Evolutionary conservation across 1,140 invertebrate genomes (phyloP).

Genomic region (Trichomalopsis sarcophagae): DNA sequence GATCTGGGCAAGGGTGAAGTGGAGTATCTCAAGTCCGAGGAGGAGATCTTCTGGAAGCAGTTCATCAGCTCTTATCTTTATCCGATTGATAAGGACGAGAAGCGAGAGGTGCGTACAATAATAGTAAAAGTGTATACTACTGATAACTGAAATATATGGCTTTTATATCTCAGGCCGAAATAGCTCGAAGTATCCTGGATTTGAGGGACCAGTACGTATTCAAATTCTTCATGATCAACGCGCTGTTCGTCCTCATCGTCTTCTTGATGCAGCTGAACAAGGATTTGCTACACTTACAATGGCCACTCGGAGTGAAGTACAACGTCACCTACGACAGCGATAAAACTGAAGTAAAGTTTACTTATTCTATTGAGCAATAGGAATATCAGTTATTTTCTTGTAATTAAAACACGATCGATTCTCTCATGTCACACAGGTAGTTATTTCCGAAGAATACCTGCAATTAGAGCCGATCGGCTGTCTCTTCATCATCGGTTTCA

Average conservation of each 20-base stretch:
- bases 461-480: conserved; percentile 78
- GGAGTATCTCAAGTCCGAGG: conserved; percentile 78
- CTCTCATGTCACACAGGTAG: conserved; percentile 61
- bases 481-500: conserved; percentile 67
- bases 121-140: not conserved
- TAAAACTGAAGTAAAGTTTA: conserved; percentile 65
- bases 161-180: conserved; percentile 71
- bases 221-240: conserved; percentile 90
- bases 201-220: conserved; percentile 84
- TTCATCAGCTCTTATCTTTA: conserved; percentile 84
- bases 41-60: conserved; percentile 84
- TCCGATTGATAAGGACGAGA: conserved; percentile 80
- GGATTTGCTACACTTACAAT: conserved; percentile 81
- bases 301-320: conserved; percentile 81
- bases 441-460: conserved; percentile 76
- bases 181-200: conserved; percentile 78
- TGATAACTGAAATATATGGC: not conserved
- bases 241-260: conserved; percentile 87
- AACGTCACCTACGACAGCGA: conserved; percentile 79
- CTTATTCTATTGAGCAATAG: not conserved
- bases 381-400: not conserved
- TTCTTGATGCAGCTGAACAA: conserved; percentile 88
- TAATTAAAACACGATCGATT: not conserved
- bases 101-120: conserved; percentile 52
- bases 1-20: conserved; percentile 79